Evolutionary conservation across 2,113 vertebrate species (phyloP).

Genomic region (Etheostoma spectabile): DNA sequence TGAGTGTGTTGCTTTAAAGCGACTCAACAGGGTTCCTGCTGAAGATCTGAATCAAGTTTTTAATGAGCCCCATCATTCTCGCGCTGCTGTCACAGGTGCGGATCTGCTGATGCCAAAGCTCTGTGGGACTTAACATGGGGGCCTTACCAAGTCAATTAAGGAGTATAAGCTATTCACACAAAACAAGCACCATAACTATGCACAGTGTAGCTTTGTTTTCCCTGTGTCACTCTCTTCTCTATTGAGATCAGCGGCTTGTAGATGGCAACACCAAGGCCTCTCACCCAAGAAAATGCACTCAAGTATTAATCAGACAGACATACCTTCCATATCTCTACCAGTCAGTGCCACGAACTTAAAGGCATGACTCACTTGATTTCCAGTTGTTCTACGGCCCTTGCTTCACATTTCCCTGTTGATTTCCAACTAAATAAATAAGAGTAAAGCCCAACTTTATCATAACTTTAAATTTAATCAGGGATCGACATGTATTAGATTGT

Average conservation of each 20-base stretch:
- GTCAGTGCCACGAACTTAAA: background rate
- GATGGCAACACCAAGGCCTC: slow-evolving; percentile 38
- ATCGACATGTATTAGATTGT: slow-evolving; percentile 21
- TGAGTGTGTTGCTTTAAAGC: slow-evolving; percentile 70
- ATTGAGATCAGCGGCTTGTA: slow-evolving; percentile 19
- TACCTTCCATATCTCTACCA: slow-evolving; percentile 19
- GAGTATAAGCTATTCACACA: slow-evolving; percentile 48
- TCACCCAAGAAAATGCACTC: slow-evolving; percentile 10
- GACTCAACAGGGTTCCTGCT: slow-evolving; percentile 74
- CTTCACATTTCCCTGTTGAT: slow-evolving; percentile 17
- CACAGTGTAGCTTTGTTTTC: slow-evolving; percentile 42
- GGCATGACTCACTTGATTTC: slow-evolving; percentile 20
- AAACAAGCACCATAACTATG: slow-evolving; percentile 26
- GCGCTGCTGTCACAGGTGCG: slow-evolving; percentile 75
- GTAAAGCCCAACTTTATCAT: slow-evolving; percentile 26
- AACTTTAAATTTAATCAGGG: slow-evolving; percentile 37
- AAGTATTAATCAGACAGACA: slow-evolving; percentile 40
- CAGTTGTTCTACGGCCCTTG: slow-evolving; percentile 17
- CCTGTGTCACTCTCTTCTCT: slow-evolving; percentile 14
- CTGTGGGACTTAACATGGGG: slow-evolving; percentile 67
- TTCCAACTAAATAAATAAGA: slow-evolving; percentile 2
- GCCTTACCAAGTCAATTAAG: slow-evolving; percentile 75
- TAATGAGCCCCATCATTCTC: slow-evolving; percentile 79
- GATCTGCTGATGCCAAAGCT: slow-evolving; percentile 66
- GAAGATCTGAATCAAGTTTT: slow-evolving; percentile 78